Percentiles rank a stretch among this genome's conserved stretches.
phyloP scores from a whole-genome alignment of 2,113 vertebrate genomes.

The Sialia sialis region DNA sequence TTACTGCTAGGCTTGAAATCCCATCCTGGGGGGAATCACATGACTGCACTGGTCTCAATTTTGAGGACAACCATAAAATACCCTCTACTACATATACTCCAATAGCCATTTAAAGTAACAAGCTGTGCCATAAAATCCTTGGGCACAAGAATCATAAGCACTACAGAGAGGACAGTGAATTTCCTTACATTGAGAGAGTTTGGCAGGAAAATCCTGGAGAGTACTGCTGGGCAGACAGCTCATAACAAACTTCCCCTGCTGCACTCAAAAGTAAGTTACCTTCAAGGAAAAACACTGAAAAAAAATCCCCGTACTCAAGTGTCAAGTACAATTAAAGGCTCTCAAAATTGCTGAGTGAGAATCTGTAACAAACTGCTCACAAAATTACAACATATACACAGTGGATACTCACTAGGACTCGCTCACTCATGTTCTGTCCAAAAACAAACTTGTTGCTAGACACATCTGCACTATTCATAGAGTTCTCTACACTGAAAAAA shows the following conservation, averaged over 20 bases:
- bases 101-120: background rate
- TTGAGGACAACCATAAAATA: background rate
- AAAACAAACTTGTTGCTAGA: conserved; percentile 92
- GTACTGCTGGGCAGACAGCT: background rate
- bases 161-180: background rate
- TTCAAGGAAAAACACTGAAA: background rate
- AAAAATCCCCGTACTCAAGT: background rate
- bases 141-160: background rate
- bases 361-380: rapidly evolving
- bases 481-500: conserved; percentile 83
- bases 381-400: background rate
- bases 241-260: rapidly evolving
- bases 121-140: background rate
- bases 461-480: conserved; percentile 80
- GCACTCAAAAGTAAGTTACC: background rate
- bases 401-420: conserved; percentile 88
- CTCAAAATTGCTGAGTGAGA: background rate
- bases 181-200: background rate
- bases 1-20: background rate
- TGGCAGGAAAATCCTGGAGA: background rate
- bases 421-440: conserved; percentile 97
- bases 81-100: rapidly evolving
- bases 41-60: background rate
- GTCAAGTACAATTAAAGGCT: background rate
- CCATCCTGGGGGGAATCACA: rapidly evolving